Conservation (phyloP, 2,113 vertebrate species). For the Callopanchax toddi region DNA sequence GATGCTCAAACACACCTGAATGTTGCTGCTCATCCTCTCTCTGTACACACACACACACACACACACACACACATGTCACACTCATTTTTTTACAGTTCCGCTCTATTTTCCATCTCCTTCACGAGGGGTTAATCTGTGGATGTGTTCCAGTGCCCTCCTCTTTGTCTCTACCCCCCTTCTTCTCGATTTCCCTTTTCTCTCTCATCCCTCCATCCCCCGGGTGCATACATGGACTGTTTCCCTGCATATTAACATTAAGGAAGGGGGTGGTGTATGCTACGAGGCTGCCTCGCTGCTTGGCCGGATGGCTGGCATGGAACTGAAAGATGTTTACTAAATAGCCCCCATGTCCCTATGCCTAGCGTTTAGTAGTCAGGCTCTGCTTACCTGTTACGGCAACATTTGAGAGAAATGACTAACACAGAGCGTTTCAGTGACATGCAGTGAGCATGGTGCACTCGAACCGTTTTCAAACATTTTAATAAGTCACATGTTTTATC, state of each 20-base stretch:
- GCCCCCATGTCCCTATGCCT: constrained; percentile 66
- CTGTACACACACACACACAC: constrained; percentile 4
- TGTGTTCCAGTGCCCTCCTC: constrained; percentile 72
- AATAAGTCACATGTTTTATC: constrained; percentile 24
- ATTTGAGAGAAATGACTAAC: constrained; percentile 37
- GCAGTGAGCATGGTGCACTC: neutral
- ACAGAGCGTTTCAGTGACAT: constrained; percentile 15
- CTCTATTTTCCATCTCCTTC: constrained; percentile 76
- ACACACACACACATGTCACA: constrained; percentile 6
- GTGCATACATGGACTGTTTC: constrained; percentile 62
- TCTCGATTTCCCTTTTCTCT: constrained; percentile 51
- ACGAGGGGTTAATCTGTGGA: constrained; percentile 77
- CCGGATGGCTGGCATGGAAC: constrained; percentile 55
- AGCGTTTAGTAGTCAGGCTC: constrained; percentile 69
- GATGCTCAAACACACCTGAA: constrained; percentile 35
- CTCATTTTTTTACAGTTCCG: constrained; percentile 58
- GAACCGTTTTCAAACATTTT: constrained; percentile 39
- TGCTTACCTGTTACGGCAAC: constrained; percentile 48
- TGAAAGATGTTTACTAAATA: constrained; percentile 74
- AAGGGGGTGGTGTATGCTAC: constrained; percentile 43
- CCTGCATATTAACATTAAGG: constrained; percentile 58
- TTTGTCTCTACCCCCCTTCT: constrained; percentile 16
- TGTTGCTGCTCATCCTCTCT: constrained; percentile 23
- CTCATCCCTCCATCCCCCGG: constrained; percentile 66
- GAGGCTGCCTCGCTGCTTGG: constrained; percentile 50